Base-by-base conservation (phyloP, 2,113 vertebrate species). In the Myotis davidii region DNA sequence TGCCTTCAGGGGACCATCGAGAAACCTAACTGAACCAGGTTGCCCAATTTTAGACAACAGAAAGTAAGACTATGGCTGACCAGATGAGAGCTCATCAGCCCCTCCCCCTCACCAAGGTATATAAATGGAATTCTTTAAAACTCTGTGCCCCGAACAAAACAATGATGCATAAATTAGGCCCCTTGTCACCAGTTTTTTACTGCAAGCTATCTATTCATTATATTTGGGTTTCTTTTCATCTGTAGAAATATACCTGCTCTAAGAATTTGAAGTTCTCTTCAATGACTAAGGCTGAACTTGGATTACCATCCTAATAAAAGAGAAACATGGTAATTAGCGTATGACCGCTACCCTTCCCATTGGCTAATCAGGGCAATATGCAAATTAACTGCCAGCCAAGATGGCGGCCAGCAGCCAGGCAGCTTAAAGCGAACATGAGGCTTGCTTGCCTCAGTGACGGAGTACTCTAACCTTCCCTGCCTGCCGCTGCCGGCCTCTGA, bases 221-320 rank as follows among this genome's bases (percentile, higher is more conserved):
- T 52, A 65, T 39, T 3, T 32, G 64, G 21, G 76, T 74, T 85
- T 85, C 29, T 77, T 85, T 92, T 79, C 64, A 94, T 86, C 42
- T 73, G 89, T 9, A 78, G 77, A 56, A 95, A 79, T 65, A 89
- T 45, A n/a, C 8, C 39, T 56, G 14, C 39, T 32, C 18, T 8
- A 20, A 93, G 64, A 93, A 96, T 89, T 94, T 56, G 83, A 32
- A 11, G 34, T 79, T 91, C 32, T 92, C 83, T 87, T 85, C 56
- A 52, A 29, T 37, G 74, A 82, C 45, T 59, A 34, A 81, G 64
- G 56, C 25, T 95, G 54, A 85, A 91, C 42, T 77, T 76, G 73
- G 52, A 89, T 95, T 76, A 93, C n/a, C 59, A 73, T 85, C 56
- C 56, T 61, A 61, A 61, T 61, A 61, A 61, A 61, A 61, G n/a